Base-by-base conservation (phyloP, 2,888 invertebrate genomes). In the Eulithis testata region DNA sequence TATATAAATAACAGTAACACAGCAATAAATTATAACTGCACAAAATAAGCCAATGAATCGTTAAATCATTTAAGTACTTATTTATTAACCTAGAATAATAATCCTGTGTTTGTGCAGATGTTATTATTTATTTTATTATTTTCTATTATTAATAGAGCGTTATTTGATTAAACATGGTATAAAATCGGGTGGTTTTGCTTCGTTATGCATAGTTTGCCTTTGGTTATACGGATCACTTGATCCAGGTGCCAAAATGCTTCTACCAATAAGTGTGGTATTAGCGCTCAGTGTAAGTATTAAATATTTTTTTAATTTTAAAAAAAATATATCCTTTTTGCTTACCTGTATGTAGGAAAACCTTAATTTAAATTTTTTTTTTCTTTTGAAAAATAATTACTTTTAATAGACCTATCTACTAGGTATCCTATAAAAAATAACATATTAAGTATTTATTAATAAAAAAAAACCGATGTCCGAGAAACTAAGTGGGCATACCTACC, bases 231-330 rank as follows among this genome's bases (percentile, higher is more conserved):
- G 63, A 55, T 63, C 62, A 8, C 3, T 8, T 44, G 66, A 63
- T 66, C 66, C 40, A 47, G 21, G 59, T 21, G 55, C 58, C 31
- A 64, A 40, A 11, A 63, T 66, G 66, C 49, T 57, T 4, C 63
- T 63, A 37, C 56, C 60, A 1, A 56, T 36, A 0, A 12, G 0
- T 9, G 12, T 63, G 52, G 66, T 66, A 52, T 11, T 66, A 27
- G 56, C 56, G 49, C 63, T 66, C 66, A 60, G 60, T 63, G 66
- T 66, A 57, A 66, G 66, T 56, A 27, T 14, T 47, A 31, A 5
- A 31, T 31, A 31, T 1, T 31, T 31, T 2, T 31, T 31, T 31
- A 31, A 4, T 6, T 31, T 3, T 31, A 31, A 31, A 31, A 31
- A 31, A 31, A 31, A 31, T 31, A 31, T 21, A 21, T 21, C 21